Evolutionary conservation across 2,797 vertebrate genomes (phyloP), one percentile per base, ranked within the genome.

Genomic region (Tauraco hartlaubi): DNA sequence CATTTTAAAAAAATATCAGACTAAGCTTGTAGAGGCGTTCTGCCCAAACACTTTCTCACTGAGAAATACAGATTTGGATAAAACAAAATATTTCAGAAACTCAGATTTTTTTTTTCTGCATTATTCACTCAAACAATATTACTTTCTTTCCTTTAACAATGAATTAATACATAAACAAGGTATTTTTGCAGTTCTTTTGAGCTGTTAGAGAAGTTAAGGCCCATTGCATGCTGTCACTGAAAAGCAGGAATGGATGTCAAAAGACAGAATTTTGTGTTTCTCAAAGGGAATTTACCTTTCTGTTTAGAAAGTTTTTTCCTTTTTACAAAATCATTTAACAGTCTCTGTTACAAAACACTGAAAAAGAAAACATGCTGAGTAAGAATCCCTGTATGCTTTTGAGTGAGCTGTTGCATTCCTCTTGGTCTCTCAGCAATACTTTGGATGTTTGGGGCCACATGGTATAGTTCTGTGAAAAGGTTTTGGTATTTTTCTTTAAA

Each of bases 51-150:
- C 76, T 83, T 92, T 72, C 39, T 77, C 21, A 31, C 11, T 26
- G 35, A 82, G 17, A 79, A 66, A 52, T 26, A 7, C 12, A 74
- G 29, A 43, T 33, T 48, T 55, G 17, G 4, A 41, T 61, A 48
- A 69, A 71, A 59, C 1, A 71, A 71, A 37, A 13, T n/a, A 62
- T 81, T 68, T 82, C 66, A 49, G 39, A 75, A 78, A 19, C 5
- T n/a, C 17, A 2, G 0, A 1, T 8, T 12, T 25, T 22, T 51
- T 71, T 31, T 81, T 23, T 18, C 35, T n/a, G 2, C 55, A 19
- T 10, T 67, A 56, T 31, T 74, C 5, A 23, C 8, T 82, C 2
- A 2, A 67, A 68, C 23, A 67, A 26, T 18, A 20, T 43, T 6
- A 48, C 7, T 19, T 31, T 75, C 35, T 56, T 75, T 48, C 21